Percentiles rank a stretch among this genome's conserved stretches.
Conservation (phyloP, 1,140 invertebrate genomes). For the Ostrea denselamellosa region DNA sequence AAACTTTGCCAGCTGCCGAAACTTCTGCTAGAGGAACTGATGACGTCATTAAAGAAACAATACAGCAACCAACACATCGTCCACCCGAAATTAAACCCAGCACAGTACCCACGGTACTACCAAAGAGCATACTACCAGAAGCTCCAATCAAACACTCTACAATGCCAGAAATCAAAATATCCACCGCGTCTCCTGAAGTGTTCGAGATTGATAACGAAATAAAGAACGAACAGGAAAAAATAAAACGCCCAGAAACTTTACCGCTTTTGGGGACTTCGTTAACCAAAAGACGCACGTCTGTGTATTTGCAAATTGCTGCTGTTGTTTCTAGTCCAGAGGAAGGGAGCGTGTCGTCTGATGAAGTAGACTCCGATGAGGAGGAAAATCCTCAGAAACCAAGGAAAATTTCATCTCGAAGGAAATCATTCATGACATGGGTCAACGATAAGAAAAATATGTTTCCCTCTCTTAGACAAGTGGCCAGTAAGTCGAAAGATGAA, state of each 20-base stretch:
- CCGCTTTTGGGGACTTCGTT: background rate
- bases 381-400: slow-evolving; percentile 41
- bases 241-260: background rate
- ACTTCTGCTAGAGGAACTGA: background rate
- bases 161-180: slow-evolving; percentile 27
- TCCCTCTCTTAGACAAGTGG: background rate
- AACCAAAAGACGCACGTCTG: slow-evolving; percentile 21
- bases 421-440: slow-evolving; percentile 56
- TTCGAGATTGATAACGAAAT: background rate
- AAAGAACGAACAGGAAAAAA: background rate
- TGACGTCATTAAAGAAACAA: background rate
- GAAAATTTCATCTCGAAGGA: slow-evolving; percentile 40
- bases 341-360: slow-evolving; percentile 45
- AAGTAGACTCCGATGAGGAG: slow-evolving; percentile 35
- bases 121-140: background rate
- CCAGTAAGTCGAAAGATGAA: background rate
- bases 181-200: background rate
- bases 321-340: slow-evolving; percentile 28
- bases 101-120: background rate
- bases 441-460: slow-evolving; percentile 41
- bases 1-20: background rate
- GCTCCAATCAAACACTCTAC: background rate
- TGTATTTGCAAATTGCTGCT: slow-evolving; percentile 55
- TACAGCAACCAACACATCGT: background rate
- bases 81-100: background rate